Evolutionary conservation across 2,797 vertebrate genomes (phyloP), one percentile per base, ranked within the genome.

Genomic region (Xerus rutilus): DNA sequence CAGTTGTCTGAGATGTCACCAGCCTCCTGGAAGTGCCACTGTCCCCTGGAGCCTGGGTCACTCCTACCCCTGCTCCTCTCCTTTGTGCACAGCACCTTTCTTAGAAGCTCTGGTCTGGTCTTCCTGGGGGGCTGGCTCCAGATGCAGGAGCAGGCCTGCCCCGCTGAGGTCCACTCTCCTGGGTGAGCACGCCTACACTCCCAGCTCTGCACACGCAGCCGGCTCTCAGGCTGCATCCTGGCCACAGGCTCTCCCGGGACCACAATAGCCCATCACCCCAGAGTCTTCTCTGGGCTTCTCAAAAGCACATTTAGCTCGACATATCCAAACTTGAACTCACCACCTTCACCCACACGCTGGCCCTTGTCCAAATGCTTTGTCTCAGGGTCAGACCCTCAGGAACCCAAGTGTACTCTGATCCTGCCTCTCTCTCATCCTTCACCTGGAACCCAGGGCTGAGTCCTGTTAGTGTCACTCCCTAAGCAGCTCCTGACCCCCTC

Each of bases 1-100:
- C 17, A 1, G 59, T 52, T 0, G 2, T 11, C 0, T 0, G 39
- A 9, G 1, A 5, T 1, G 8, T 18, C 8, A 2, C 62, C 3
- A 18, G 39, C 10, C 32, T 77, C 28, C 86, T 25, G 39, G 76
- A 23, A 28, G 7, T 0, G 3, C 3, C 7, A 35, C 43, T 4
- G 81, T 39, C 30, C n/a, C 7, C 7, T 15, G 45, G 15, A n/a
- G 77, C 13, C 35, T 25, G 62, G 59, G 8, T 69, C 11, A 0
- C 1, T 3, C 0, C 4, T 25, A 25, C 47, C 25, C 39, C 43
- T 64, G 43, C 15, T 23, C 54, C 84, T n/a, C 25, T 39, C 13
- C 25, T 39, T 7, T 6, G 23, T 21, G 11, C 1, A 7, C 35
- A 3, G 10, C 21, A 23, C 39, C 35, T 9, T 25, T 73, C 70